Evolutionary conservation across 2,113 vertebrate genomes (phyloP), one percentile per base, ranked within the genome.

Genomic region (Cephalopterus ornatus): DNA sequence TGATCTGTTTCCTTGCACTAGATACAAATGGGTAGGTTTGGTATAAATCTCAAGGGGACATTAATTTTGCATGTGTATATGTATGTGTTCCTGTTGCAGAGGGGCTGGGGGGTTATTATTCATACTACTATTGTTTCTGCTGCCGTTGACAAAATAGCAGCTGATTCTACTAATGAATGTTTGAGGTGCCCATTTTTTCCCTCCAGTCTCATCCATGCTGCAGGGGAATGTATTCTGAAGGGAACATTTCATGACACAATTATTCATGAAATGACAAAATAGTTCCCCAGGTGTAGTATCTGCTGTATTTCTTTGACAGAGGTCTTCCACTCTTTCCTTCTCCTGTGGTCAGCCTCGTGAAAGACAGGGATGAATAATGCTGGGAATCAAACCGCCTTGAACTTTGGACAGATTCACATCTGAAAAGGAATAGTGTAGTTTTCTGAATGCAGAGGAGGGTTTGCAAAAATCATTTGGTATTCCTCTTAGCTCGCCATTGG

Each of bases 131-230:
- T 75, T 90, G 8, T 93, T 94, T 81, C 63, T 58, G 47, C 74
- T 81, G 62, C 24, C 49, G 93, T 88, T 55, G 14, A 91, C 56
- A 79, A 95, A 92, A 47, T 62, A 82, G 58, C 61, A 84, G 35
- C 79, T 95, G 85, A 28, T 66, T 91, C 53, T 53, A 28, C 72
- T 73, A 71, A 92, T 84, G 56, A 71, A 80, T 80, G 30, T 78
- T 95, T 88, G 92, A 93, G 33, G 12, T 96, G 76, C 37, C 59
- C 24, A 17, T 92, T 91, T 89, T 91, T 88, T 28, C 26, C 91
- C 39, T 74, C 32, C 47, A 53, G 39, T 68, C 58, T 88, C 76
- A 76, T 71, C 41, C 3, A 3, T 75, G 28, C 42, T 84, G 44
- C 76, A 59, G 33, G 41, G 35, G 83, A 78, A 85, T 28, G 46